A percentile compares a stretch with the other conserved stretches of the same genome.
phyloP scores from a whole-genome alignment of 2,797 vertebrate genomes.

The Falco columbarius region DNA sequence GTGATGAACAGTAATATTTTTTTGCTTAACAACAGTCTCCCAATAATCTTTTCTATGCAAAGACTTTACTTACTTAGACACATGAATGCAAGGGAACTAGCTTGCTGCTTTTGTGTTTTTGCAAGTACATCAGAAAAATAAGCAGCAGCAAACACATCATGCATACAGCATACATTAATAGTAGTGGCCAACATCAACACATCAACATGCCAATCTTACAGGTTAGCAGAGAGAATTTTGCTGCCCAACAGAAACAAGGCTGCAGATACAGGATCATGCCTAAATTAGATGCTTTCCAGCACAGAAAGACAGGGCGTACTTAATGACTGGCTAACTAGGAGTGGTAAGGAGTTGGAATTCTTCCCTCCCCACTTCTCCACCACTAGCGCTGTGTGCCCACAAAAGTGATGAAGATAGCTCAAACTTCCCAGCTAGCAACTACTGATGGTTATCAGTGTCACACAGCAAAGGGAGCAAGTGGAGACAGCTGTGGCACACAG shows the following conservation, averaged over 20 bases:
- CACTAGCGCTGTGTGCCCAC: background rate
- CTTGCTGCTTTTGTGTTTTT: background rate
- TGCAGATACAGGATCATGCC: background rate
- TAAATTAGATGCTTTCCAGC: background rate
- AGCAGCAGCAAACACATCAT: background rate
- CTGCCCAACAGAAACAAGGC: background rate
- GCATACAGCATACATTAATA: background rate
- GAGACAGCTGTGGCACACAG: background rate
- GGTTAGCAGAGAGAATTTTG: background rate
- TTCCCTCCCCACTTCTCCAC: background rate
- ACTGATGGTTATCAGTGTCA: background rate
- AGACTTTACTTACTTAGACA: background rate
- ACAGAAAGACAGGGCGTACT: background rate
- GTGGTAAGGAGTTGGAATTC: background rate
- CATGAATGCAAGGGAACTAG: background rate
- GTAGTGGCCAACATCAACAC: background rate
- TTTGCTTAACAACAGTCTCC: background rate
- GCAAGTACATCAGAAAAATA: background rate
- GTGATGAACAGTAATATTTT: background rate
- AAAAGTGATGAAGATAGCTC: background rate
- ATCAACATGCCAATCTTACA: background rate
- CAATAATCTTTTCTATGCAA: background rate
- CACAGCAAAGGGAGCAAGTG: background rate
- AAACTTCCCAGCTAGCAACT: background rate
- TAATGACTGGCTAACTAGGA: conserved; percentile 16